These are phyloP conservation scores for Dascillus cervinus DNA, from an alignment of 2,888 invertebrate species.

Conservation along the genomic window DNA sequence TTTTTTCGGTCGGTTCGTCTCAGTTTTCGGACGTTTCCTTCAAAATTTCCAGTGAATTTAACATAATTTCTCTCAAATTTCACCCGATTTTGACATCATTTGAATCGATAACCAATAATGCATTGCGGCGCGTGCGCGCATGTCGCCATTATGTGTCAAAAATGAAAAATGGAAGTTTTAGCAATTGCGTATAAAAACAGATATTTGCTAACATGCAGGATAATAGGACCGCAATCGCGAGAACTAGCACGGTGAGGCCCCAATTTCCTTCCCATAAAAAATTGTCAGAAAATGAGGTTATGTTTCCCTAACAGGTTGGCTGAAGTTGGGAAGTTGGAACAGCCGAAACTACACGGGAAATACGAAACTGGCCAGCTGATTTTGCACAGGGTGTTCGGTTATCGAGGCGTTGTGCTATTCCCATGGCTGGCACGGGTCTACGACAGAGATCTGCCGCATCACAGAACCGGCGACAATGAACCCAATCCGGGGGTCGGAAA, in stretches of 20 bases:
- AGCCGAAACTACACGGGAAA: constrained; percentile 78
- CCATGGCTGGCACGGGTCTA: constrained; percentile 96
- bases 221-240: constrained; percentile 22
- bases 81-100: constrained; percentile 10
- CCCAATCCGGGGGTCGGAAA: constrained; percentile 54
- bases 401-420: constrained; percentile 92
- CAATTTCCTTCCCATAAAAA: no score
- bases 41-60: no score
- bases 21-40: no score
- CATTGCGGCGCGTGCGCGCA: constrained; percentile 10
- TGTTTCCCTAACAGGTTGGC: constrained; percentile 59
- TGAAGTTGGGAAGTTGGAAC: constrained; percentile 87
- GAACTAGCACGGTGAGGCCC: constrained; percentile 17
- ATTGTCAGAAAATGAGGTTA: constrained; percentile 17
- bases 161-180: constrained; percentile 34
- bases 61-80: no score
- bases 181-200: constrained; percentile 23
- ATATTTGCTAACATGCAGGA: no score
- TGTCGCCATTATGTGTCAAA: no score
- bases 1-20: no score
- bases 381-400: constrained; percentile 93
- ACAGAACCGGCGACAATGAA: constrained; percentile 34
- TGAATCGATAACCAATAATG: constrained; percentile 11
- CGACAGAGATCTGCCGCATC: constrained; percentile 73
- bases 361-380: constrained; percentile 96